A percentile compares a stretch with the other conserved stretches of the same genome.
phyloP scores from a whole-genome alignment of 2,113 vertebrate species.

The Amblyornis subalaris region DNA sequence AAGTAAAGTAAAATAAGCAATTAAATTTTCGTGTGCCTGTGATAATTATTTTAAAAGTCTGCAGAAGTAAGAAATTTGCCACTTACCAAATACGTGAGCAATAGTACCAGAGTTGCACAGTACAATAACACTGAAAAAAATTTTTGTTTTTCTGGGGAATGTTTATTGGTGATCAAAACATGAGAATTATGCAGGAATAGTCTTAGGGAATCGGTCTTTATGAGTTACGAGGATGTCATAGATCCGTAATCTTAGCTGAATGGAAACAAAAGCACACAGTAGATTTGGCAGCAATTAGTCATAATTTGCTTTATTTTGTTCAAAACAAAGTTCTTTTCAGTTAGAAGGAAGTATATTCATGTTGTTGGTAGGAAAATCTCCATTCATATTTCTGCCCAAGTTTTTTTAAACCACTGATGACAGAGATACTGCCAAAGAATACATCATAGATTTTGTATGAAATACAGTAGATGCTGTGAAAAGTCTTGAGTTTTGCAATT shows the following conservation, averaged over 20 bases:
- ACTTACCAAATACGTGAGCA: background rate
- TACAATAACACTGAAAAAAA: background rate
- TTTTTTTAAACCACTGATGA: background rate
- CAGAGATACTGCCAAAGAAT: background rate
- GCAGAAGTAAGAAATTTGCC: background rate
- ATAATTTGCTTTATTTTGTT: background rate
- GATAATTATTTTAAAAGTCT: background rate
- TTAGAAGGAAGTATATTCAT: background rate
- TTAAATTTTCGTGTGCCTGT: background rate
- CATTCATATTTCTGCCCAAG: background rate
- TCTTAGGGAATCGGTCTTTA: background rate
- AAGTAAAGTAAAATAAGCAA: background rate
- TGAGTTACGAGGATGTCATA: background rate
- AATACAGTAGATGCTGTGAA: background rate
- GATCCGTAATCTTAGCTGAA: background rate
- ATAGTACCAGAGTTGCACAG: background rate
- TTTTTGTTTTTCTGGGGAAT: background rate
- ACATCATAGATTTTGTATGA: background rate
- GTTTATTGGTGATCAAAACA: background rate
- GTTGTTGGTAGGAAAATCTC: background rate
- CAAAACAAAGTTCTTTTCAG: background rate
- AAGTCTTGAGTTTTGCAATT: background rate
- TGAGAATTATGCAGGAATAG: background rate
- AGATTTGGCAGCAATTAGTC: background rate
- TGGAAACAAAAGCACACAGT: background rate